Evolutionary conservation across 2,888 invertebrate genomes (phyloP).

Genomic region (Oligia strigilis): DNA sequence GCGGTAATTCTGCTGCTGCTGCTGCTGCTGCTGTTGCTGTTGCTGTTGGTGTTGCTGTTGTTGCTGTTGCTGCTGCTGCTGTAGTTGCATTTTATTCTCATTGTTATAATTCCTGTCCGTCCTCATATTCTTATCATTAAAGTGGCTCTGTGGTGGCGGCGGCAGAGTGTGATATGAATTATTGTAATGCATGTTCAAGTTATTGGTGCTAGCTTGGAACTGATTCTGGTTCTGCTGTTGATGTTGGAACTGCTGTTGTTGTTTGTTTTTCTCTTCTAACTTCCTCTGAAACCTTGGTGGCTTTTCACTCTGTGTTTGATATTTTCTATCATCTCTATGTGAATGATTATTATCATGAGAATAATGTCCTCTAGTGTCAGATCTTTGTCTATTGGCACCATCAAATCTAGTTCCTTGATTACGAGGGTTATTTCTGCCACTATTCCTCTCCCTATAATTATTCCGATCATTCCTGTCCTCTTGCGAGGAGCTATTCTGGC

Average conservation of each 20-base stretch:
- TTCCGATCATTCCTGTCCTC: conserved; percentile 82
- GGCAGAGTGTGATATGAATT: conserved; percentile 78
- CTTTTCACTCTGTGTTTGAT: conserved; percentile 88
- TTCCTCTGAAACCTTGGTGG: conserved; percentile 92
- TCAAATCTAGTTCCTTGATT: conserved; percentile 82
- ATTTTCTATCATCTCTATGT: conserved; percentile 84
- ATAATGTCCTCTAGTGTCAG: conserved; percentile 81
- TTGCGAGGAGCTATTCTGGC: conserved; percentile 75
- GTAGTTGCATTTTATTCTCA: conserved; percentile 75
- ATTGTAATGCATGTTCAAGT: conserved; percentile 77
- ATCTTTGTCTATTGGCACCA: conserved; percentile 75
- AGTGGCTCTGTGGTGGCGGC: conserved; percentile 72
- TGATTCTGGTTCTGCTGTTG: conserved; percentile 74
- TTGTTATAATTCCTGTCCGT: conserved; percentile 76
- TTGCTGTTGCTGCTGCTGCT: conserved; percentile 65
- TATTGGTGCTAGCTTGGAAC: conserved; percentile 68
- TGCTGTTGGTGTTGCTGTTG: conserved; percentile 33
- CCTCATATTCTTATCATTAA: conserved; percentile 79
- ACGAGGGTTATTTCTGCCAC: conserved; percentile 79
- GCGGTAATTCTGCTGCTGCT: conserved; percentile 69
- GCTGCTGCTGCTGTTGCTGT: conserved; percentile 17
- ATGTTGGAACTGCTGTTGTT: conserved; percentile 79
- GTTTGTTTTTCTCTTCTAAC: conserved; percentile 86
- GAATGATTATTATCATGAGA: conserved; percentile 82
- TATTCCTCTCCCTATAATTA: conserved; percentile 81